Base-by-base conservation (phyloP, 2,113 vertebrate species). In the Pantherophis guttatus region DNA sequence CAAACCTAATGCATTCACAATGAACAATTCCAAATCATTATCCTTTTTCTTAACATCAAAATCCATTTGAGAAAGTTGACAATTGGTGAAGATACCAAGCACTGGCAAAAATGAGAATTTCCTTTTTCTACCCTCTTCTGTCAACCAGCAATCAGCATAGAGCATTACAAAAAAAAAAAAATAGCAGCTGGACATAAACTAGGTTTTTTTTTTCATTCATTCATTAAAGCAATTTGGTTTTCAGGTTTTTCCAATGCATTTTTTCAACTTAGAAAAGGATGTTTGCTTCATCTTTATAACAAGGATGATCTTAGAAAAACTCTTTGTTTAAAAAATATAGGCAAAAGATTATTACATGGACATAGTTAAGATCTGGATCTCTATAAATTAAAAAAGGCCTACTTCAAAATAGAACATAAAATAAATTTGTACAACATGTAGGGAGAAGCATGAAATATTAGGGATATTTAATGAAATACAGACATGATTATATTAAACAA, bases 1-100 rank as follows among this genome's bases (percentile, higher is more conserved):
- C 93, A 97, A 97, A 97, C 97, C 96, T 97, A 97, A 97, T 96
- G 96, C 95, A 98, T 98, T 98, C 97, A 97, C 97, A 98, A 98
- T 97, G 96, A 96, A 97, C 94, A 97, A 97, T 97, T 97, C 97
- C 96, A 96, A 98, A 97, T 97, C 97, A 98, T 96, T 96, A 97
- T 97, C 93, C 75, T 97, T 96, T 94, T 96, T 95, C 94, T 96
- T 96, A 97, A 97, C 97, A 97, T 97, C 97, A 94, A 97, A 97
- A 97, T 96, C 91, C 87, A 94, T 96, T 97, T 95, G 94, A 96
- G 93, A 95, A 97, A 97, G 95, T 98, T 98, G 90, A 96, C 94
- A 95, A 97, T 97, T 95, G 95, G 94, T 96, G 93, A 94, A 96
- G 96, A 96, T 91, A 24, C 89, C 94, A 59, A 95, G 96, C 93